Evolutionary conservation across 2,888 invertebrate species (phyloP), one percentile per base, ranked within the genome.

Genomic region (Gryllus longicercus): DNA sequence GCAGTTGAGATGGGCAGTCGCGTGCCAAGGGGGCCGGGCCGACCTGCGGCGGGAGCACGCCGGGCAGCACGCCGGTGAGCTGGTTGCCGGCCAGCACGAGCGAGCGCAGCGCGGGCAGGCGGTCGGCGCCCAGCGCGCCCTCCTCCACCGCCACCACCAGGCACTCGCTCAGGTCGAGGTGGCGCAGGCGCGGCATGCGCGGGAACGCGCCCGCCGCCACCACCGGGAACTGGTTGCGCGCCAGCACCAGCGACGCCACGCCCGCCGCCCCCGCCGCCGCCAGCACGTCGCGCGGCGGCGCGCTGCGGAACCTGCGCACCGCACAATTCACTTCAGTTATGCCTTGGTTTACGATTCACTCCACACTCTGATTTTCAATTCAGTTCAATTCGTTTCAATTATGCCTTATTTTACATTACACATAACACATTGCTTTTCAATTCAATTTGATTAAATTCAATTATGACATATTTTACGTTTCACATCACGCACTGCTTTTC

Each of bases 171-270:
- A 93, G 86, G 85, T 92, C 91, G 75, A 93, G 84, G 1, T 88
- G 83, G 84, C 89, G 87, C 79, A 92, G 86, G 81, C 90, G 89
- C 0, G 87, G 85, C 91, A 91, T 91, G 75, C 79, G 80, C 2
- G 91, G 91, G 84, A 92, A 91, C 5, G 86, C 85, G n/a, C 88
- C 86, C 14, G 88, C 87, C 16, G 84, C 84, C 11, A 92, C 87
- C 2, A 88, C 85, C 86, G 91, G 90, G 83, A 91, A 91, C 83
- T 90, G 90, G 84, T 91, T 91, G 78, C 88, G 85, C 0, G 89
- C 87, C 75, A 92, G 84, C 79, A 86, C 87, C 76, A 92, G 85
- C 77, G 86, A 85, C 50, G 86, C 88, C 75, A 91, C 87, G 2
- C 88, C 89, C 0, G 90, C 4, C 14, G 14, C n/a, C 4, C 49